Percentiles rank a stretch among this genome's conserved stretches.
phyloP scores from a whole-genome alignment of 2,888 invertebrate genomes.

The Eustalomyia histrio region DNA sequence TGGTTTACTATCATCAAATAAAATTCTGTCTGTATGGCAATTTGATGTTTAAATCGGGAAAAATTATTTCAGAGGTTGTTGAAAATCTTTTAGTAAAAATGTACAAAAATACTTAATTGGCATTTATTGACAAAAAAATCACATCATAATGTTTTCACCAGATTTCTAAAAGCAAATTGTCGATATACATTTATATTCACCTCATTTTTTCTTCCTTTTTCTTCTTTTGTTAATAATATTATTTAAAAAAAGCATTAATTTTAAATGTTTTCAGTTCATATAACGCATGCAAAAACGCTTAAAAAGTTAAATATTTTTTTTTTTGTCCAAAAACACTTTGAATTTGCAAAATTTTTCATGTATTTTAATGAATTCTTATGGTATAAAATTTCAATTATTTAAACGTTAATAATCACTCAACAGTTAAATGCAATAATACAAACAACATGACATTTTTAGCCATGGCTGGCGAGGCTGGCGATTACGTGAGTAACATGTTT shows the following conservation, averaged over 20 bases:
- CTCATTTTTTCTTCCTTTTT: too few relatives aligned
- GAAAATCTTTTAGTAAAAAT: too few relatives aligned
- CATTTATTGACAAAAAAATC: too few relatives aligned
- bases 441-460: constrained; percentile 29
- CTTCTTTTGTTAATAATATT: too few relatives aligned
- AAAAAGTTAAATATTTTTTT: constrained; percentile 47
- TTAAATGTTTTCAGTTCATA: not conserved
- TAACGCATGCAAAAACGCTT: not conserved
- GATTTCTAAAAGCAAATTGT: too few relatives aligned
- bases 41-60: too few relatives aligned
- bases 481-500: constrained; percentile 53
- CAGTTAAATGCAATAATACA: constrained; percentile 9
- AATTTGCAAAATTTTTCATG: constrained; percentile 11
- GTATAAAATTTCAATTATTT: constrained; percentile 28
- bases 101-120: too few relatives aligned
- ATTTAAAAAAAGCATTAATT: not conserved
- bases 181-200: too few relatives aligned
- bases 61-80: too few relatives aligned
- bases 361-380: constrained; percentile 39
- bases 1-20: too few relatives aligned
- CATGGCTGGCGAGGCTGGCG: constrained; percentile 18
- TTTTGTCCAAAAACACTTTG: not conserved
- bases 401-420: constrained; percentile 18
- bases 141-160: too few relatives aligned
- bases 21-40: too few relatives aligned